phyloP scores from a whole-genome alignment of 2,888 invertebrate species.

The Automeris io region DNA sequence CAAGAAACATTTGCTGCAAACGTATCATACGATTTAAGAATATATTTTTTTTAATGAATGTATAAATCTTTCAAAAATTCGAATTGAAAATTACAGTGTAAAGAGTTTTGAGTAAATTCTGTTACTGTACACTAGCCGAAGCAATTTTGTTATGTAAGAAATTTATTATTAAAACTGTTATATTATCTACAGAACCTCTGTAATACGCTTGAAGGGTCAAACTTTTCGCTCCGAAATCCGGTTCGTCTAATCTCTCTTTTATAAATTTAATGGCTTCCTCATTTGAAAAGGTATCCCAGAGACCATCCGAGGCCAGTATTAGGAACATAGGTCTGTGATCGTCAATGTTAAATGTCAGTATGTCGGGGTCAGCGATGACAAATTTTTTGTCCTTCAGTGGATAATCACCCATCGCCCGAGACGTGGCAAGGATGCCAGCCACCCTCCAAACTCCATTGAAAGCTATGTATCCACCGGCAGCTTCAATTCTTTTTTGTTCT shows the following conservation, averaged over 20 bases:
- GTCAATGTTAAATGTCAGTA: slow-evolving; percentile 91
- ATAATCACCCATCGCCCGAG: slow-evolving; percentile 95
- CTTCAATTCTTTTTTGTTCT: slow-evolving; percentile 93
- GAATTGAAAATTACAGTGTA: slow-evolving; percentile 15
- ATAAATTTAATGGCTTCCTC: slow-evolving; percentile 95
- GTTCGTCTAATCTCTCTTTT: slow-evolving; percentile 89
- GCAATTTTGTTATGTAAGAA: slow-evolving; percentile 77
- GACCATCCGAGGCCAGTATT: slow-evolving; percentile 95
- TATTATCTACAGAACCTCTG: slow-evolving; percentile 95
- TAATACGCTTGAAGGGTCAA: slow-evolving; percentile 93
- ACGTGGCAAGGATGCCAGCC: slow-evolving; percentile 95
- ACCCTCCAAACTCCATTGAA: slow-evolving; percentile 98
- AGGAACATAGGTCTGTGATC: slow-evolving; percentile 93
- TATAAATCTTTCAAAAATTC: slow-evolving; percentile 16
- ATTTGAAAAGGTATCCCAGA: slow-evolving; percentile 97
- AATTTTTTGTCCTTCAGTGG: slow-evolving; percentile 95
- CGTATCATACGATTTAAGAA: neutral
- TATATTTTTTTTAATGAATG: slow-evolving; percentile 7
- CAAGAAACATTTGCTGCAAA: too few species aligned
- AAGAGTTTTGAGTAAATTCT: slow-evolving; percentile 9
- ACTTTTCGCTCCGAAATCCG: slow-evolving; percentile 93
- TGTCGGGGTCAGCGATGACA: slow-evolving; percentile 97
- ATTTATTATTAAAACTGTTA: slow-evolving; percentile 94
- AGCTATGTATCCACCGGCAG: slow-evolving; percentile 96
- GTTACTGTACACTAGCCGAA: slow-evolving; percentile 32